Conservation (phyloP, 2,113 vertebrate species). For the Centropus bengalensis region DNA sequence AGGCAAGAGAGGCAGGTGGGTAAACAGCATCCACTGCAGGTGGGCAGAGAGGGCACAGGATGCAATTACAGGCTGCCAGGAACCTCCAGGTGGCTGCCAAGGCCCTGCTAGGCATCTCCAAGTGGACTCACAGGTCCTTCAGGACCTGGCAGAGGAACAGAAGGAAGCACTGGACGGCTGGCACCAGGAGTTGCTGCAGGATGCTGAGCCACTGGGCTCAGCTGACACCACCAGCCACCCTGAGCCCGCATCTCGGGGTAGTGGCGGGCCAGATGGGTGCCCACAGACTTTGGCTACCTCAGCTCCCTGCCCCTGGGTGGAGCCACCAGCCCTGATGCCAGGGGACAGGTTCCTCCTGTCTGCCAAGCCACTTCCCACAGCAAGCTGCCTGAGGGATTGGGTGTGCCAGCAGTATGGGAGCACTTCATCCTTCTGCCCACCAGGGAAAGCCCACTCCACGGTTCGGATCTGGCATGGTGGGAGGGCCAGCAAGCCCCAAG, state of each 20-base stretch:
- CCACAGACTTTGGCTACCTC: background rate
- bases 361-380: background rate
- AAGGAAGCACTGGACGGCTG: constrained; percentile 66
- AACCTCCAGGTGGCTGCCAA: no score
- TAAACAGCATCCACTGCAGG: constrained; percentile 79
- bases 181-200: constrained; percentile 76
- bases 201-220: constrained; percentile 42
- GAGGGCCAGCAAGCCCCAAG: background rate
- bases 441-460: background rate
- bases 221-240: constrained; percentile 16
- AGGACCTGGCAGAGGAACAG: constrained; percentile 78
- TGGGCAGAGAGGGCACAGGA: constrained; percentile 44
- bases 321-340: background rate
- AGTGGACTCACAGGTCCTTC: constrained; percentile 76
- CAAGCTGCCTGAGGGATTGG: no score
- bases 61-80: rapidly evolving
- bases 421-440: rapidly evolving
- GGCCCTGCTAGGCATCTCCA: no score
- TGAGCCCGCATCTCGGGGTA: rapidly evolving
- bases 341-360: no score
- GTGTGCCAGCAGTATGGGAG: no score
- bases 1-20: constrained; percentile 66
- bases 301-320: rapidly evolving
- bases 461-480: rapidly evolving
- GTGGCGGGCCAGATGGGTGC: no score